A percentile compares a stretch with the other conserved stretches of the same genome.
phyloP scores from a whole-genome alignment of 2,888 invertebrate species.

The Acrobasis repandana region DNA sequence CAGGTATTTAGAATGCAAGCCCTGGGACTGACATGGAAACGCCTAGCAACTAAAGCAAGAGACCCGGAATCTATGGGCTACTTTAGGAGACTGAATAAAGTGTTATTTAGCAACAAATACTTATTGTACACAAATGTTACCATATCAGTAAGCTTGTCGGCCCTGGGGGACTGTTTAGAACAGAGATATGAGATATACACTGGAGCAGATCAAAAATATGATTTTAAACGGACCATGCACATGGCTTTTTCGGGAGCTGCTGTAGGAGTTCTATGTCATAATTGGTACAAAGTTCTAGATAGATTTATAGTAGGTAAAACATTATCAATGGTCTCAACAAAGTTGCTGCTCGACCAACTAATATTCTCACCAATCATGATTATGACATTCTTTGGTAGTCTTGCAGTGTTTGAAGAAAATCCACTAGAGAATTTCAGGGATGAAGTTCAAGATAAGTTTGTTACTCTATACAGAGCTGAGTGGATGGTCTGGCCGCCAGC shows the following conservation, averaged over 20 bases:
- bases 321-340: constrained; percentile 87
- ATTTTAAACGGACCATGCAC: constrained; percentile 85
- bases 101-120: constrained; percentile 87
- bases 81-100: constrained; percentile 51
- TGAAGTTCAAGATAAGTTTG: constrained; percentile 89
- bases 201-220: constrained; percentile 84
- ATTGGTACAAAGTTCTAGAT: constrained; percentile 94
- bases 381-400: constrained; percentile 89
- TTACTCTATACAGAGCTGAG: constrained; percentile 91
- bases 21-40: constrained; percentile 60
- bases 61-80: constrained; percentile 41
- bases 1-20: constrained; percentile 60
- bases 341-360: constrained; percentile 92
- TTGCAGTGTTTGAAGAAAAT: constrained; percentile 88
- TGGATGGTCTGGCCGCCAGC: constrained; percentile 98
- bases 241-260: constrained; percentile 92
- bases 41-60: constrained; percentile 52
- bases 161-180: constrained; percentile 90
- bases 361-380: constrained; percentile 94
- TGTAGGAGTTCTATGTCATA: constrained; percentile 92
- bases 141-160: constrained; percentile 90
- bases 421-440: constrained; percentile 84
- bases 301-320: constrained; percentile 88
- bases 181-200: constrained; percentile 90
- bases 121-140: constrained; percentile 91